These are phyloP conservation scores for Caenorhabditis uteleia DNA, from an alignment of 2,888 invertebrate genomes.

Conservation along the genomic window DNA sequence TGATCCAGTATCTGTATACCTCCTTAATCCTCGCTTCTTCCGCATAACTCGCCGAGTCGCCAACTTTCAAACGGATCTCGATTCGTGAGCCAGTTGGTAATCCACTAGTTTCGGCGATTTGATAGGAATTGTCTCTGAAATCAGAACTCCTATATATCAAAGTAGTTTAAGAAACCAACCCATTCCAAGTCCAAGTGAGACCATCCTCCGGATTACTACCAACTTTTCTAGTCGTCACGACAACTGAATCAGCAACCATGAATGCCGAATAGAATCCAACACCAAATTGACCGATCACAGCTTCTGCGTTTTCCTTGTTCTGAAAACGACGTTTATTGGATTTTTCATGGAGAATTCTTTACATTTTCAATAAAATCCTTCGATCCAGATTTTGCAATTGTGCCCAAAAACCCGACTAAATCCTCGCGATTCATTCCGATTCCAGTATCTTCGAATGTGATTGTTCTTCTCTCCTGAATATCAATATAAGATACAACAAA, in stretches of 20 bases:
- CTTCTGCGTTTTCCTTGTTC: conserved; percentile 73
- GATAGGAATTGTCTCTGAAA: conserved; percentile 75
- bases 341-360: neutral
- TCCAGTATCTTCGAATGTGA: conserved; percentile 80
- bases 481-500: conserved; percentile 2
- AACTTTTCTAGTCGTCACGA: conserved; percentile 83
- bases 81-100: conserved; percentile 91
- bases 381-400: conserved; percentile 93
- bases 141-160: neutral
- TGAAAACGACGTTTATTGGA: conserved; percentile 34
- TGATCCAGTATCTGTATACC: conserved; percentile 67
- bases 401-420: conserved; percentile 86
- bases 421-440: conserved; percentile 95
- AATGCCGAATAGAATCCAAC: conserved; percentile 97
- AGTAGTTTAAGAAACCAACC: conserved; percentile 74
- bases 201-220: conserved; percentile 74
- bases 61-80: conserved; percentile 83
- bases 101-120: conserved; percentile 84
- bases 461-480: conserved; percentile 28
- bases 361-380: conserved; percentile 74
- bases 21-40: conserved; percentile 84
- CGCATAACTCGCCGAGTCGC: conserved; percentile 86
- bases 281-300: conserved; percentile 95
- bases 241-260: conserved; percentile 94
- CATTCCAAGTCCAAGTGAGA: conserved; percentile 88